Evolutionary conservation across 2,113 vertebrate species (phyloP).

Genomic region (Scopus umbretta): DNA sequence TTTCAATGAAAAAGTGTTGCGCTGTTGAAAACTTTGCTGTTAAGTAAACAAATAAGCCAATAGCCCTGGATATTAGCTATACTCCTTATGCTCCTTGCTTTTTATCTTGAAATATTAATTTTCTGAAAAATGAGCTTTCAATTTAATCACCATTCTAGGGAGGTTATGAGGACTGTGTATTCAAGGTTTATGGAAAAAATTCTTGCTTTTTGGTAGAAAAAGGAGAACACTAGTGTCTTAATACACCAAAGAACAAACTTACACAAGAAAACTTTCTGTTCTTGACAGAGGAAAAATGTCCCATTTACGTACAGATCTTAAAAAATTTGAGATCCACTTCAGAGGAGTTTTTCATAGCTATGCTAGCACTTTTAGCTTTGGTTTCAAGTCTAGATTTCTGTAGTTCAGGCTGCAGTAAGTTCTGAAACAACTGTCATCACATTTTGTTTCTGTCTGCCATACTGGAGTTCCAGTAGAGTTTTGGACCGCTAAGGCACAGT

Average conservation of each 20-base stretch:
- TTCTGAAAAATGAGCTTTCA: background rate
- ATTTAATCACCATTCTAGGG: background rate
- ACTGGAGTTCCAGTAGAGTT: background rate
- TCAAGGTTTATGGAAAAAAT: background rate
- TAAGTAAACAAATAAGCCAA: background rate
- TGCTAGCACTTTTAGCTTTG: background rate
- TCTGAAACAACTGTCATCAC: background rate
- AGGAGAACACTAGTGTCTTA: background rate
- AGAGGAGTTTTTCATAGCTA: background rate
- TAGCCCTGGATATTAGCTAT: background rate
- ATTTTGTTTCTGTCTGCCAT: background rate
- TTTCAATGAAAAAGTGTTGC: background rate
- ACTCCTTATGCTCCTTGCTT: background rate
- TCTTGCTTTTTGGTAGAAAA: background rate
- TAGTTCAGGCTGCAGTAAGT: background rate
- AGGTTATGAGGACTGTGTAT: background rate
- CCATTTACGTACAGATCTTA: background rate
- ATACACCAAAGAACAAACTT: background rate
- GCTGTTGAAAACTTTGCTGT: background rate
- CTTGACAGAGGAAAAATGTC: background rate
- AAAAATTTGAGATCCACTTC: background rate
- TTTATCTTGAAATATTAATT: background rate
- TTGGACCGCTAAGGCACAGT: background rate
- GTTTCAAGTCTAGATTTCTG: background rate
- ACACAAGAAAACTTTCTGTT: background rate